phyloP scores from a whole-genome alignment of 2,113 vertebrate species.

The Melanocharis versteri region DNA sequence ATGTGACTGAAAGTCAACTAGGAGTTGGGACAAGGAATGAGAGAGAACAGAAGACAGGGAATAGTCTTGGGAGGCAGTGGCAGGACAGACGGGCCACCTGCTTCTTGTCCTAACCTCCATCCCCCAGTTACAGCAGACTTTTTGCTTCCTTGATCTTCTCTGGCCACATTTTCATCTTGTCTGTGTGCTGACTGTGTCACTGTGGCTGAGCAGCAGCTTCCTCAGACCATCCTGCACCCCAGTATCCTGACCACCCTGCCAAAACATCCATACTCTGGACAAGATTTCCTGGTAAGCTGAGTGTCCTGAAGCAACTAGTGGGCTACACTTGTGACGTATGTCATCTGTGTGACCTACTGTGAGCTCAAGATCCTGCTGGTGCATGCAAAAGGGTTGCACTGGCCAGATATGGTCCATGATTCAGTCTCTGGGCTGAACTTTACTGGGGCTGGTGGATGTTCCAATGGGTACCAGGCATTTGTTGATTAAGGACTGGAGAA shows the following conservation, averaged over 20 bases:
- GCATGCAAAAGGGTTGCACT: background rate
- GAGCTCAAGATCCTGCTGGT: background rate
- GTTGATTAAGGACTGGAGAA: background rate
- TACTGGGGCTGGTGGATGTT: background rate
- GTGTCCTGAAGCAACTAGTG: background rate
- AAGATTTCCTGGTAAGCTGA: background rate
- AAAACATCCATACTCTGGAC: background rate
- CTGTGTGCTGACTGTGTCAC: background rate
- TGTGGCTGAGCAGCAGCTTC: background rate
- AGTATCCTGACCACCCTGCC: accelerated
- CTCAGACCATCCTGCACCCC: background rate
- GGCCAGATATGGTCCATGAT: background rate
- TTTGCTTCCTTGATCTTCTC: background rate
- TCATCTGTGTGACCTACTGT: background rate
- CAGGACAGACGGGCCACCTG: background rate
- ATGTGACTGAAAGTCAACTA: background rate
- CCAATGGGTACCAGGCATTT: background rate
- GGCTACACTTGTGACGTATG: background rate
- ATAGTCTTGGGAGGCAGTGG: background rate
- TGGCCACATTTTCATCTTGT: background rate
- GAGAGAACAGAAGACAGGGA: background rate
- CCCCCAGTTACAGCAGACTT: background rate
- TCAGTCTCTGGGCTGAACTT: background rate
- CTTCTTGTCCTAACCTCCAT: background rate
- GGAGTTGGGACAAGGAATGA: background rate